Percentiles rank a stretch among this genome's conserved stretches.
phyloP scores from a whole-genome alignment of 2,888 invertebrate species.

The Cerastis leucographa region DNA sequence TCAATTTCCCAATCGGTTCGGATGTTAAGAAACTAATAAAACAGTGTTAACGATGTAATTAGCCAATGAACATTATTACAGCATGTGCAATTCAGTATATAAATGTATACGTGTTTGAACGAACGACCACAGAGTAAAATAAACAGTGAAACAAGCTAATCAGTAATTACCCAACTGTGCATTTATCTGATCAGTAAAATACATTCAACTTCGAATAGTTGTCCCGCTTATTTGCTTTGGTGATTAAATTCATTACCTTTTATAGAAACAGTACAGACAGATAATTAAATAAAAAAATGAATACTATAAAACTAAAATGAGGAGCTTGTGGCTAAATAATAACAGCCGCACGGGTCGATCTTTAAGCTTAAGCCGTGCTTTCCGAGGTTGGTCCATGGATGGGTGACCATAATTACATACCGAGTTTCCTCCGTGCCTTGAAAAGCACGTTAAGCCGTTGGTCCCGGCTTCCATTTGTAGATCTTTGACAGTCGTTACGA shows the following conservation, averaged over 20 bases:
- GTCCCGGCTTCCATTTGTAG: too few species aligned
- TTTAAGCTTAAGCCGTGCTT: too few species aligned
- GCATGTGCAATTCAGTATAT: not conserved
- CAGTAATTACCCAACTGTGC: slow-evolving; percentile 19
- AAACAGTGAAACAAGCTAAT: slow-evolving; percentile 24
- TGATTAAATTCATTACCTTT: not conserved
- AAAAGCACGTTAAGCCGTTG: too few species aligned
- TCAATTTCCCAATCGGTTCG: not conserved
- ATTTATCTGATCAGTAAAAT: slow-evolving; percentile 24
- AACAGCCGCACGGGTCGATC: too few species aligned
- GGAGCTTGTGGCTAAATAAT: too few species aligned
- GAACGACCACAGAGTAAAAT: slow-evolving; percentile 19
- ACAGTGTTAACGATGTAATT: not conserved
- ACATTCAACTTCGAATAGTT: slow-evolving; percentile 8
- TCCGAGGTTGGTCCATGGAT: too few species aligned
- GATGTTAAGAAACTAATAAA: not conserved
- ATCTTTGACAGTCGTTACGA: too few species aligned
- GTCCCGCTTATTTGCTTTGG: not conserved
- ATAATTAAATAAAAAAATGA: not conserved
- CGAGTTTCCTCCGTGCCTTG: too few species aligned
- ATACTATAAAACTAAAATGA: not conserved
- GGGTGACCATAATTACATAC: too few species aligned
- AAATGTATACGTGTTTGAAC: not conserved
- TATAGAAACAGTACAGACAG: not conserved
- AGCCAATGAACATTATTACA: not conserved